Evolutionary conservation across 2,888 invertebrate species (phyloP), one percentile per base, ranked within the genome.

Genomic region (Amiota communis): DNA sequence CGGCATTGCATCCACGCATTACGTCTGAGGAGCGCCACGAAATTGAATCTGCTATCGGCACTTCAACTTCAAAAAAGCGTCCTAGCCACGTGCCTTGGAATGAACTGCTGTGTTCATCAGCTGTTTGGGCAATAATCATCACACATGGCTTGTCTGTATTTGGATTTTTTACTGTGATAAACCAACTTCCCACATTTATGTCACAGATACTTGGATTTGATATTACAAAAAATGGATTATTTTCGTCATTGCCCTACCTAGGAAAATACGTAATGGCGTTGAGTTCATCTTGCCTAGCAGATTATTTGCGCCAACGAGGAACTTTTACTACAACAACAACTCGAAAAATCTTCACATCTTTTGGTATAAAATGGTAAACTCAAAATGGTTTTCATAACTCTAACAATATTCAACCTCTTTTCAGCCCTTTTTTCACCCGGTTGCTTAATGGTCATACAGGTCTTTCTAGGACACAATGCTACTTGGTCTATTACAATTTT

Each of bases 131-230:
- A 13, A 95, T 96, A 86, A 92, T 96, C 78, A 89, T 96, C 73
- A 95, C 95, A 0, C 96, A 96, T 86, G 95, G 93, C 0, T 93
- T 95, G 72, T 95, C 95, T 8, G 96, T 96, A 67, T 97, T 96
- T 90, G 95, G 96, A 0, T 96, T 96, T 91, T 96, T 96, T 90
- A 96, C 95, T 12, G 94, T 97, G 49, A 93, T 96, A 79, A 95
- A 96, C 90, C 96, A 96, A 85, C 91, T 97, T 83, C 97, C 97
- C 8, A 95, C 95, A 1, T 97, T 95, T 89, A 95, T 96, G 93
- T 94, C 95, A 88, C 92, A 93, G 85, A 95, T 96, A 78, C 91
- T 96, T 70, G 91, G 93, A 77, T 95, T 93, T 84, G 92, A 94
- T 84, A 95, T 96, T 83, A 95, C 96, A 90, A 92, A 93, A 94